A percentile compares a stretch with the other conserved stretches of the same genome.
phyloP scores from a whole-genome alignment of 2,888 invertebrate species.

The Drosophila paucipuncta region DNA sequence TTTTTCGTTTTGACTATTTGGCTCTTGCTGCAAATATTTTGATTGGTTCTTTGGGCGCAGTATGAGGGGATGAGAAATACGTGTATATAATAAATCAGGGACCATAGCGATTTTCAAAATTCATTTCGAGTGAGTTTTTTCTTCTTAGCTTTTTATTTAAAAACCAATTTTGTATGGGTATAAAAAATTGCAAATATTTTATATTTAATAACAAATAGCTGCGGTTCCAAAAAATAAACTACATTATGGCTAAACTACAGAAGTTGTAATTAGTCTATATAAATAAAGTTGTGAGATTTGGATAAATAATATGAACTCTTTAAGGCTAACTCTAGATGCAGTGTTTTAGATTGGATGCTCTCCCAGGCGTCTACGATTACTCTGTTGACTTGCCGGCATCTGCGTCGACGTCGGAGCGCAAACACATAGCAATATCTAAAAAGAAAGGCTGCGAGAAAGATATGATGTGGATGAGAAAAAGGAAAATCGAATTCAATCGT shows the following conservation, averaged over 20 bases:
- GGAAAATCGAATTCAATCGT: conserved; percentile 63
- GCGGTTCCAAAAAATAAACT: not conserved
- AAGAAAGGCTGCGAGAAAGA: conserved; percentile 61
- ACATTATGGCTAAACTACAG: not conserved
- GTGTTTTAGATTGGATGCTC: not conserved
- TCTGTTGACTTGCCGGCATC: conserved; percentile 67
- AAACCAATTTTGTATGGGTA: accelerated
- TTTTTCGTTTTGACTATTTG: conserved; percentile 49
- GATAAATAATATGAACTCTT: not conserved
- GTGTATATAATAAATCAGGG: not conserved
- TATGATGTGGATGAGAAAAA: not conserved
- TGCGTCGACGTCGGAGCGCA: conserved; percentile 46
- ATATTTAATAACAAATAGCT: not conserved
- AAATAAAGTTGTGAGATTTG: not conserved
- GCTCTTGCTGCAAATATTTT: conserved; percentile 47
- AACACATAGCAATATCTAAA: conserved; percentile 38
- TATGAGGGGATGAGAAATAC: conserved; percentile 1
- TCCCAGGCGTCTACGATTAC: conserved; percentile 69
- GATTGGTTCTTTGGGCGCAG: conserved; percentile 51
- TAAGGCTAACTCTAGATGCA: not conserved
- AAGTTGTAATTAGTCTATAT: not conserved
- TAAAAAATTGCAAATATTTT: not conserved
- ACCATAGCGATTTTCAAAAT: not conserved
- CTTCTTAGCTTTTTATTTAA: no score
- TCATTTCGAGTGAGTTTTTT: not conserved